Base-by-base conservation (phyloP, 2,888 invertebrate species). In the Amitus sp. region DNA sequence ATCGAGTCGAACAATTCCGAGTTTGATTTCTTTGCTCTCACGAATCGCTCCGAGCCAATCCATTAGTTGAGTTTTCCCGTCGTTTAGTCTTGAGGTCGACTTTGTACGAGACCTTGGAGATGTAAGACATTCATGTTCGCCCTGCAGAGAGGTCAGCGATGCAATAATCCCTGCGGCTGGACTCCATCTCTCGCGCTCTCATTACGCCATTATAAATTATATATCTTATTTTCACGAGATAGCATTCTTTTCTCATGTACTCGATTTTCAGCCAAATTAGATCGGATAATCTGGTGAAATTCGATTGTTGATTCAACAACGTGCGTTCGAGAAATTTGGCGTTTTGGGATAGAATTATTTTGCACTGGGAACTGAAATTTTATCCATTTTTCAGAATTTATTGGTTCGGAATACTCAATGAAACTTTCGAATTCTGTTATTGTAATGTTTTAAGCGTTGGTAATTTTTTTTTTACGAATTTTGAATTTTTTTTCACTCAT, bases 181-280 rank as follows among this genome's bases (percentile, higher is more conserved):
- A 71, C 72, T 74, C 74, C 75, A 74, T 75, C 73, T 34, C 34
- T 67, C 69, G 67, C 70, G 71, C 72, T 73, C 73, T 70, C 73
- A 77, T 80, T 78, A 79, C 75, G 68, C 75, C 71, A 72, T 75
- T 77, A 78, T 78, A 77, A 79, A 77, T 79, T 77, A 77, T 69
- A 68, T 62, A 69, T 73, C 69, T 74, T 69, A 70, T 73, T 76
- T 76, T 74, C 62, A n/a, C n/a, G 57, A 52, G 66, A 68, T 64
- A 59, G 63, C 60, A 46, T 47, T 28, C 37, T 43, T 34, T 54
- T 20, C 61, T 59, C 50, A 50, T 57, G 60, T 57, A 64, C 64
- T 70, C 69, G 68, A 75, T 71, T 71, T 71, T 69, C 55, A 53
- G 66, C 74, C 75, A 74, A 70, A 74, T 49, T 55, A 54, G 72